Evolutionary conservation across 2,113 vertebrate genomes (phyloP).

Genomic region (Natator depressus): DNA sequence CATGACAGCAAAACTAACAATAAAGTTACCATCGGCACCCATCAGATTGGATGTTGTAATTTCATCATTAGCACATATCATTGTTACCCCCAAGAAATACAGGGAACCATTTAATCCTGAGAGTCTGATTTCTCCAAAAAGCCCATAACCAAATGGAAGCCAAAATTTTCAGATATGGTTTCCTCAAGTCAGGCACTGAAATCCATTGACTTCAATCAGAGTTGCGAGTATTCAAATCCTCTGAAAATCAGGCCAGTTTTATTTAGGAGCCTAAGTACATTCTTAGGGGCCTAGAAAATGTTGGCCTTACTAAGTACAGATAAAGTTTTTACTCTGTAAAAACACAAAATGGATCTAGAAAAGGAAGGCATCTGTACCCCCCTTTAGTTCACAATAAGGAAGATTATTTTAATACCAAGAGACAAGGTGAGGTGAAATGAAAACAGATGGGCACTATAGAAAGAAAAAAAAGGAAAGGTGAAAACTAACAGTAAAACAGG

Average conservation of each 20-base stretch:
- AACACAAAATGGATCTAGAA: background rate
- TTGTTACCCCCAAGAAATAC: background rate
- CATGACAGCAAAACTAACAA: background rate
- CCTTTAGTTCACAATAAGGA: background rate
- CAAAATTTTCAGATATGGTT: background rate
- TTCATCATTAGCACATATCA: background rate
- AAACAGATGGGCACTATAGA: background rate
- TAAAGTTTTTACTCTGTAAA: background rate
- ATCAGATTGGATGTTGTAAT: background rate
- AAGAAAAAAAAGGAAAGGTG: background rate
- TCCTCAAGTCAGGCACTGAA: background rate
- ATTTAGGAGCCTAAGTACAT: background rate
- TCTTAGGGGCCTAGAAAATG: background rate
- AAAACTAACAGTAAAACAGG: background rate
- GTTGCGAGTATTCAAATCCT: fast-evolving
- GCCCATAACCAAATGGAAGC: background rate
- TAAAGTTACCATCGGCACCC: fast-evolving
- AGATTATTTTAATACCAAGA: background rate
- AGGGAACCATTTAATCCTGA: no score
- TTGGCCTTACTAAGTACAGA: background rate
- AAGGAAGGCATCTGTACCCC: background rate
- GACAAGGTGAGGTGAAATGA: background rate
- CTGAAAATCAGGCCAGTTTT: background rate
- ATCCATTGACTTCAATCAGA: background rate
- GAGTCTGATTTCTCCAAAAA: background rate